These are phyloP conservation scores for Mechanitis messenoides DNA, from an alignment of 2,888 invertebrate genomes.

Conservation along the genomic window DNA sequence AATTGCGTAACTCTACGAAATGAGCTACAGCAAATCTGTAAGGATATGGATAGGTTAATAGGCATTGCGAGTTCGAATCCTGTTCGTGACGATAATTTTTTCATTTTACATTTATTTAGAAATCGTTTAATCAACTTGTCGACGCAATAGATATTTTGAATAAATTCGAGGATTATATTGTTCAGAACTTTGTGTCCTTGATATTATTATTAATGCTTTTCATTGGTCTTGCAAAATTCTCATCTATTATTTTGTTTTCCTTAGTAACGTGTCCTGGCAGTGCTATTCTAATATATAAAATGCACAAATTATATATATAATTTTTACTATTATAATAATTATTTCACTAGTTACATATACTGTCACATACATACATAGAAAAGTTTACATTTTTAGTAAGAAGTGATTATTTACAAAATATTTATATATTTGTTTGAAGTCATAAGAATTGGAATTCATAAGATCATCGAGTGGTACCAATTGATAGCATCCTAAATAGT, in stretches of 20 bases:
- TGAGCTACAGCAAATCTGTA: too few species aligned
- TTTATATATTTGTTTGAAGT: conserved; percentile 64
- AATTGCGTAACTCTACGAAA: too few species aligned
- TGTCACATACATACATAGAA: conserved; percentile 43
- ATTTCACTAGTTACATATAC: conserved; percentile 20
- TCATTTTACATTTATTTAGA: too few species aligned
- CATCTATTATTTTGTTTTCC: conserved; percentile 2
- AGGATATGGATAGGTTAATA: too few species aligned
- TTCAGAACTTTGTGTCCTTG: too few species aligned
- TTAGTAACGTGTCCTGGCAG: conserved; percentile 19
- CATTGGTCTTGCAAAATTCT: conserved; percentile 1
- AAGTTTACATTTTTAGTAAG: conserved; percentile 54
- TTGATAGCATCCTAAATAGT: conserved; percentile 65
- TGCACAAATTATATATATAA: conserved; percentile 6
- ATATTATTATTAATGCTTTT: neutral
- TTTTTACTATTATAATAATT: conserved; percentile 13
- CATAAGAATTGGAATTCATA: conserved; percentile 76
- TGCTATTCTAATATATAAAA: conserved; percentile 20
- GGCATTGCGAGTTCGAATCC: too few species aligned
- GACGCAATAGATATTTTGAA: too few species aligned
- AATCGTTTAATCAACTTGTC: too few species aligned
- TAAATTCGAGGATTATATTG: too few species aligned
- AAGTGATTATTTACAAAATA: conserved; percentile 70
- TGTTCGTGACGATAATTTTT: too few species aligned
- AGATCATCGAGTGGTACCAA: conserved; percentile 69